Base-by-base conservation (phyloP, 2,888 invertebrate genomes). In the Helicoverpa assulta region DNA sequence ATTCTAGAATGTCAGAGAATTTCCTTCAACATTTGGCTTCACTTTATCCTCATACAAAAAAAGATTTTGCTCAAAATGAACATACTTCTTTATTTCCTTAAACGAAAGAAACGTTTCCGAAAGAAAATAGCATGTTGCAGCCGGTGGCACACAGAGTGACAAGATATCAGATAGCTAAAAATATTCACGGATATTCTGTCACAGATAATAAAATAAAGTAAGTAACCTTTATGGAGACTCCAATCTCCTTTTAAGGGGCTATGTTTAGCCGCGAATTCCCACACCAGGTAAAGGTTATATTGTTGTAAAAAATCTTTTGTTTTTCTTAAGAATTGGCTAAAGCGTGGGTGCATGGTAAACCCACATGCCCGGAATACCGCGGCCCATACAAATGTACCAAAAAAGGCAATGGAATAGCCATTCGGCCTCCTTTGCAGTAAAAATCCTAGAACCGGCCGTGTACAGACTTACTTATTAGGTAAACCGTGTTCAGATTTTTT, bases 111-210 rank as follows among this genome's bases (percentile, higher is more conserved):
- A 76, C 71, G 55, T 56, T 47, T 52, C 47, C 29, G 7, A 50
- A 72, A 50, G 52, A 71, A 70, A 77, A 64, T 47, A 56, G 29
- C 55, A 40, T 60, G 55, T 37, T 52, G 37, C 50, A 47, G 62
- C n/a, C 59, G 29, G 40, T 19, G 56, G 68, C 18, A 50, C 29
- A 14, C 12, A 29, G 64, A 77, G 19, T 64, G 73, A 77, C 65
- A 33, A 2, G 7, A 7, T 51, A 74, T 74, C 78, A 60, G 73
- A 71, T 74, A 74, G 1, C 47, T 52, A 40, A 64, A 64, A 77
- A 70, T 70, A 70, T 70, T 52, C 58, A 7, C 56, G 52, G 72
- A 69, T 76, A 53, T 16, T 50, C 29, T 60, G 70, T 60, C 37
- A 60, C 59, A 37, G 77, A 76, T 63, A 59, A 51, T 29, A 14